Conservation (phyloP, 2,797 vertebrate species). For the Dendrocincla tyrannina region DNA sequence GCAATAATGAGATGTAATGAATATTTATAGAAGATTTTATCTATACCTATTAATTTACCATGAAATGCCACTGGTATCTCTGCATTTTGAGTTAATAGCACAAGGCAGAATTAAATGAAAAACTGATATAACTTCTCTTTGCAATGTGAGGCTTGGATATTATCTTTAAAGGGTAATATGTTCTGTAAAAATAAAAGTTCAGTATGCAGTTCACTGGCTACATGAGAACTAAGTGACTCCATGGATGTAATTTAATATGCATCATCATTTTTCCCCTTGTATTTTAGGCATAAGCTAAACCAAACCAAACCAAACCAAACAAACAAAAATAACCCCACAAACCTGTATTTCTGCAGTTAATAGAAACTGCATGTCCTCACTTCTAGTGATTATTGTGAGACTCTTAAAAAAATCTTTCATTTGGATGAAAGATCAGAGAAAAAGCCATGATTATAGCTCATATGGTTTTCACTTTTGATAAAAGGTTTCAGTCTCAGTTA, state of each 20-base stretch:
- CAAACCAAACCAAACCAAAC: too few relatives aligned
- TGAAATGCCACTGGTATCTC: conserved; percentile 41
- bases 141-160: background rate
- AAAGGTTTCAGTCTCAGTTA: background rate
- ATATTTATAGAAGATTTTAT: conserved; percentile 78
- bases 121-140: conserved; percentile 15
- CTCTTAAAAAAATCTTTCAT: background rate
- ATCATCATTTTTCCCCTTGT: background rate
- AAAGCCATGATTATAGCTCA: background rate
- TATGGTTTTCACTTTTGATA: background rate
- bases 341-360: background rate
- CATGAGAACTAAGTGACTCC: background rate
- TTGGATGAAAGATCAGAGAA: background rate
- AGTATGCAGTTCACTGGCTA: background rate
- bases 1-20: conserved; percentile 73
- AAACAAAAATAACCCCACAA: too few relatives aligned
- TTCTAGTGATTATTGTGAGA: background rate
- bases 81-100: conserved; percentile 25
- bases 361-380: background rate
- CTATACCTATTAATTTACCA: conserved; percentile 67
- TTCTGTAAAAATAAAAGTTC: conserved; percentile 12
- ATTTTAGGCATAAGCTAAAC: background rate
- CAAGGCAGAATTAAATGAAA: conserved; percentile 14
- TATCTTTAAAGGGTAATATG: background rate
- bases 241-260: background rate